phyloP scores from a whole-genome alignment of 2,797 vertebrate species.

The Micromesistius poutassou region DNA sequence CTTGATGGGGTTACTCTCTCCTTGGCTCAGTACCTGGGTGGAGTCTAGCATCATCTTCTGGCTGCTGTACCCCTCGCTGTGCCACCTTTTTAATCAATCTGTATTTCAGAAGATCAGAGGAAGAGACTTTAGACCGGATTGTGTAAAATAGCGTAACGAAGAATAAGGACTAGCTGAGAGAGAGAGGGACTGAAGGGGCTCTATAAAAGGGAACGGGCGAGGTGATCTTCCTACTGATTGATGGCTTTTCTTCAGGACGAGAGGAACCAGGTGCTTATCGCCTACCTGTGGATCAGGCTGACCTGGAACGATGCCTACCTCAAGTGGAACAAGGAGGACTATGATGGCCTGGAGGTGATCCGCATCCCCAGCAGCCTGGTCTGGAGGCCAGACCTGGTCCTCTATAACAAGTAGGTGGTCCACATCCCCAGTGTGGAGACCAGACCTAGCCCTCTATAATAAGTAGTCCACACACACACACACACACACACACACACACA shows the following conservation, averaged over 20 bases:
- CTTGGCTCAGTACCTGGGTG: conserved; percentile 32
- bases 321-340: conserved; percentile 90
- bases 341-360: conserved; percentile 93
- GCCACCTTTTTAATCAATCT: conserved; percentile 32
- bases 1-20: conserved; percentile 32
- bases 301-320: conserved; percentile 93
- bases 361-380: conserved; percentile 93
- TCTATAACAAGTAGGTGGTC: conserved; percentile 90
- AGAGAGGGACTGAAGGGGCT: neutral
- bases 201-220: neutral
- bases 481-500: conserved; percentile 5
- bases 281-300: conserved; percentile 95
- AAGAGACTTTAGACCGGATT: conserved; percentile 16
- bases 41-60: conserved; percentile 24
- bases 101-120: conserved; percentile 45
- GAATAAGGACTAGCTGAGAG: neutral
- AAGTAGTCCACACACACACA: neutral
- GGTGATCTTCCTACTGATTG: neutral
- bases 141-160: too few relatives aligned
- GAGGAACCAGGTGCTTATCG: conserved; percentile 93
- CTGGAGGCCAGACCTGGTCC: conserved; percentile 94
- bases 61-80: conserved; percentile 6
- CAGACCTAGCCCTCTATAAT: neutral
- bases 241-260: conserved; percentile 76
- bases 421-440: neutral